Base-by-base conservation (phyloP, 2,113 vertebrate species). In the Elgaria multicarinata region DNA sequence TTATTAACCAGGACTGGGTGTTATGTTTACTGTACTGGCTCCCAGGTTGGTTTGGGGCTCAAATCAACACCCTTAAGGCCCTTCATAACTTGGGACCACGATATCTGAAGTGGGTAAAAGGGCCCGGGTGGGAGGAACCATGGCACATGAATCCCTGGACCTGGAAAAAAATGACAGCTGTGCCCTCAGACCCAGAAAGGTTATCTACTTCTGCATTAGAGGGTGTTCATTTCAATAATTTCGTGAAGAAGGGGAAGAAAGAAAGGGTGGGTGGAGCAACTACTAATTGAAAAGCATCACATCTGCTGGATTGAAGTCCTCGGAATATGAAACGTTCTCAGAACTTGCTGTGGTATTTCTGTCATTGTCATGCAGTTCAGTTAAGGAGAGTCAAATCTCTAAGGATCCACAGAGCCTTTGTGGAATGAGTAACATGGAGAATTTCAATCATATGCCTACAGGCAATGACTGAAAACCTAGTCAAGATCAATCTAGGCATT, bases 331-430 rank as follows among this genome's bases (percentile, higher is more conserved):
- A 75, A 50, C 26, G 71, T 67, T 90, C 39, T 16, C 28, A 76
- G 92, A 66, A 88, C 39, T 46, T 44, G 89, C 89, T 92, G 31
- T 53, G 13, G 88, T 90, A 93, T 67, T 0, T 0, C 18, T 89
- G 80, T 64, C 42, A 28, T 75, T 77, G 83, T 89, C 33, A 16
- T 72, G 16, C 33, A 76, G 62, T 28, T 90, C 83, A 87, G 81
- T 76, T 89, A 42, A 81, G 81, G 89, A 86, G 44, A 39, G 36
- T 89, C 58, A 91, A 94, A 42, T 72, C 69, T 42, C 42, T 88
- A 64, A 58, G 33, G 78, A 82, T n/a, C 10, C 62, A 69, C 33
- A 72, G 67, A 91, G 82, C 12, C 50, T 89, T 74, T 75, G 79
- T 80, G 91, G 87, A 55, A 86, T 75, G 89, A 86, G 26, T 67